These are phyloP conservation scores for Hermetia illucens DNA, from an alignment of 1,140 invertebrate genomes.

Conservation along the genomic window DNA sequence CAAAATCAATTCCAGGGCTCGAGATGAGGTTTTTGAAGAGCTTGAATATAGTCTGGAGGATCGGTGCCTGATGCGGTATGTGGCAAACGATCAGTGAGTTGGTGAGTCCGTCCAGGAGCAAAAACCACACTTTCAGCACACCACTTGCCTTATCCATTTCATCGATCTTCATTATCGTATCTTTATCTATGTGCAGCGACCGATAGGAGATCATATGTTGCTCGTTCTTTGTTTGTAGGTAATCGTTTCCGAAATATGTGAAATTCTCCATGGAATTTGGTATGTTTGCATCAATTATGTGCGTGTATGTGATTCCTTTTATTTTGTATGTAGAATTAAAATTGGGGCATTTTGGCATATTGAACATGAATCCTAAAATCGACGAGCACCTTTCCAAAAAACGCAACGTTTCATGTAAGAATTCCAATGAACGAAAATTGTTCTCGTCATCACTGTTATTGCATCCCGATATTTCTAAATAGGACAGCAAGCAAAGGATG, in stretches of 20 bases:
- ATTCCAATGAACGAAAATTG: constrained; percentile 38
- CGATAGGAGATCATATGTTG: constrained; percentile 36
- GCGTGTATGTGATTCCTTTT: constrained; percentile 58
- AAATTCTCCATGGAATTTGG: constrained; percentile 58
- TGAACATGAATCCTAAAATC: constrained; percentile 82
- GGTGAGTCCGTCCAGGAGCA: constrained; percentile 77
- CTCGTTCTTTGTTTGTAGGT: constrained; percentile 29
- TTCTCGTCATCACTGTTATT: constrained; percentile 29
- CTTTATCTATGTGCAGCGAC: constrained; percentile 38
- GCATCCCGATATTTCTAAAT: constrained; percentile 31
- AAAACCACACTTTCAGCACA: constrained; percentile 80
- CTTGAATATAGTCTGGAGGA: constrained; percentile 75
- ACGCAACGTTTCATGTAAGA: constrained; percentile 72
- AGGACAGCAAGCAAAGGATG: constrained; percentile 71
- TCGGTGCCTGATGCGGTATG: constrained; percentile 69
- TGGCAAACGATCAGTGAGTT: constrained; percentile 68
- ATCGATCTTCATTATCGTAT: constrained; percentile 37
- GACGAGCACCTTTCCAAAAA: constrained; percentile 73
- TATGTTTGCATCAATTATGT: constrained; percentile 71
- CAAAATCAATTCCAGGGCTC: constrained; percentile 70
- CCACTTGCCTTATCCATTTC: constrained; percentile 68
- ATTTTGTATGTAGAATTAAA: constrained; percentile 83
- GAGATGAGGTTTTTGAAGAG: constrained; percentile 59
- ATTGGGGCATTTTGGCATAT: constrained; percentile 85
- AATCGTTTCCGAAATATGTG: constrained; percentile 32